Evolutionary conservation across 2,888 invertebrate genomes (phyloP).

Genomic region (Parasteatoda lunata): DNA sequence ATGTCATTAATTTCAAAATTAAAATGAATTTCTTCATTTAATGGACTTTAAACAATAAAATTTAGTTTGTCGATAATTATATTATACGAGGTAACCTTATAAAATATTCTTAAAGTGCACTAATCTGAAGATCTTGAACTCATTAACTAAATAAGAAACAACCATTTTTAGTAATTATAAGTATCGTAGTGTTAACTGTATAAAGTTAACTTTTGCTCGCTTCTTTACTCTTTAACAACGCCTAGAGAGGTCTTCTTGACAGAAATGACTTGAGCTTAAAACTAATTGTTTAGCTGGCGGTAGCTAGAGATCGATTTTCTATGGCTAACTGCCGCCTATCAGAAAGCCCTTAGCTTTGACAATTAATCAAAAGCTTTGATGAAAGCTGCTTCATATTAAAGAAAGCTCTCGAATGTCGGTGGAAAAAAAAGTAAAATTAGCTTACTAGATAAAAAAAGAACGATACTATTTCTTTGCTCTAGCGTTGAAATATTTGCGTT

Average conservation of each 20-base stretch:
- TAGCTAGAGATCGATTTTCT: conserved; percentile 40
- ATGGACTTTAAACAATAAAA: too few relatives aligned
- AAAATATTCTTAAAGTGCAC: neutral
- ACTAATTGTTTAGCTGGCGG: conserved; percentile 53
- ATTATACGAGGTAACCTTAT: too few relatives aligned
- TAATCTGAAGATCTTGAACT: neutral
- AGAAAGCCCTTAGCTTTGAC: conserved; percentile 27
- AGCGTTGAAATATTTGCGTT: too few relatives aligned
- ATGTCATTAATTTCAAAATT: too few relatives aligned
- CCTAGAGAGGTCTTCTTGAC: conserved; percentile 21
- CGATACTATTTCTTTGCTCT: too few relatives aligned
- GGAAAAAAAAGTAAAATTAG: conserved; percentile 30
- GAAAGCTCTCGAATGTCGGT: conserved; percentile 22
- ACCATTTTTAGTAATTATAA: neutral
- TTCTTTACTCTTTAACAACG: conserved; percentile 19
- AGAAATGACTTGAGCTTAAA: conserved; percentile 23
- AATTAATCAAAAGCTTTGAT: conserved; percentile 47
- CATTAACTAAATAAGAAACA: neutral
- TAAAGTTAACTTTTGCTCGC: conserved; percentile 11
- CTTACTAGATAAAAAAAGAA: conserved; percentile 2
- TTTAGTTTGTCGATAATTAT: too few relatives aligned
- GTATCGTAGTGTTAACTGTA: conserved; percentile 6
- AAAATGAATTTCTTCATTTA: too few relatives aligned
- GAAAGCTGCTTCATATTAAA: conserved; percentile 57
- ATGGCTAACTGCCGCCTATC: conserved; percentile 45